Percentiles rank a stretch among this genome's conserved stretches.
Evolutionary conservation across 1,140 invertebrate genomes (phyloP).

Genomic region (Zelostemma sp.): DNA sequence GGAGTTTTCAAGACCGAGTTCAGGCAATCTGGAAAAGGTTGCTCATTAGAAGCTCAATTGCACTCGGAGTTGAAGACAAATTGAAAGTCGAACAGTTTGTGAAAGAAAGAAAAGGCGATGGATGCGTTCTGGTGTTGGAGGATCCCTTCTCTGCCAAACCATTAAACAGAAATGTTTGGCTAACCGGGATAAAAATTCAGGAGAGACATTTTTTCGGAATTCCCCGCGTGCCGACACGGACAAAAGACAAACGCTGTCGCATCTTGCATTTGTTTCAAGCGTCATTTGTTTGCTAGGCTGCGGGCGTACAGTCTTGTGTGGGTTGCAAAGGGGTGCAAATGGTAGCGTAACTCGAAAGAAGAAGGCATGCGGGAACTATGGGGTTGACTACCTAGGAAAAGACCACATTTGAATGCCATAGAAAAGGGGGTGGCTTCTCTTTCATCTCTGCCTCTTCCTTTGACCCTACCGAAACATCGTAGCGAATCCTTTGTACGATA

Average conservation of each 20-base stretch:
- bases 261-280: slow-evolving; percentile 70
- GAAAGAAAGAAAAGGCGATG: slow-evolving; percentile 22
- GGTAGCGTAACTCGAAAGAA: slow-evolving; percentile 40
- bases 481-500: slow-evolving; percentile 30
- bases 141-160: slow-evolving; percentile 55
- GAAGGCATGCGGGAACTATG: slow-evolving; percentile 58
- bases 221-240: slow-evolving; percentile 62
- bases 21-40: too few species aligned
- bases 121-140: slow-evolving; percentile 39
- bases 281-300: slow-evolving; percentile 65
- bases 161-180: slow-evolving; percentile 68
- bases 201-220: slow-evolving; percentile 64
- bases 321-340: slow-evolving; percentile 14
- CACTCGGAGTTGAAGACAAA: too few species aligned
- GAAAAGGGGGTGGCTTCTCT: slow-evolving; percentile 51
- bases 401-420: slow-evolving; percentile 64
- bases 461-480: slow-evolving; percentile 26
- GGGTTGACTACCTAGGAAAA: slow-evolving; percentile 56
- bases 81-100: too few species aligned
- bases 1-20: too few species aligned
- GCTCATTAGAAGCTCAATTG: too few species aligned
- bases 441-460: slow-evolving; percentile 55
- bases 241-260: slow-evolving; percentile 63
- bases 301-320: slow-evolving; percentile 13
- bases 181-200: slow-evolving; percentile 69